Evolutionary conservation across 2,797 vertebrate genomes (phyloP).

Genomic region (Typhlichthys subterraneus): DNA sequence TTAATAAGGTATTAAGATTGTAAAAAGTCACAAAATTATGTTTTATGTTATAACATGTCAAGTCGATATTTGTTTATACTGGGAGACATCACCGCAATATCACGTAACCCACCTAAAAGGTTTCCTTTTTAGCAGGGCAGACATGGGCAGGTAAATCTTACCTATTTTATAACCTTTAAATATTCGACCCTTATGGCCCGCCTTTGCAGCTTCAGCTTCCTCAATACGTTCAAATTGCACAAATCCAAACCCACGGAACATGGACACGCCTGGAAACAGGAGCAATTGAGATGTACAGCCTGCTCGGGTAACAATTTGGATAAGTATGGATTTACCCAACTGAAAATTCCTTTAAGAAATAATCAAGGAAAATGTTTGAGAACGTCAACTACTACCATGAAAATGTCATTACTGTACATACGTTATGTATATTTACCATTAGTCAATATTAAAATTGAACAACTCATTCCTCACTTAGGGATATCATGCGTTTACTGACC

Average conservation of each 20-base stretch:
- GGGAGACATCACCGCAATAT: no score
- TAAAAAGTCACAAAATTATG: no score
- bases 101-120: neutral
- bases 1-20: no score
- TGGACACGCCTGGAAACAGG: slow-evolving; percentile 86
- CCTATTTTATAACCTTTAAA: slow-evolving; percentile 93
- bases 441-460: slow-evolving; percentile 29
- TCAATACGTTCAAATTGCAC: slow-evolving; percentile 88
- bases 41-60: no score
- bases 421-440: slow-evolving; percentile 3
- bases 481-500: slow-evolving; percentile 79
- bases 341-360: slow-evolving; percentile 17
- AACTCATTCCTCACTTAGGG: slow-evolving; percentile 13
- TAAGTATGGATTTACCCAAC: slow-evolving; percentile 25
- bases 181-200: slow-evolving; percentile 86
- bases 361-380: neutral
- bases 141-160: slow-evolving; percentile 72
- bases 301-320: slow-evolving; percentile 38
- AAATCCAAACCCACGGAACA: slow-evolving; percentile 90
- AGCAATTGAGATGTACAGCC: slow-evolving; percentile 74
- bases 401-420: neutral
- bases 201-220: slow-evolving; percentile 89
- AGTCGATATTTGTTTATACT: no score
- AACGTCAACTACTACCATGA: neutral
- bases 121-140: slow-evolving; percentile 32